phyloP scores from a whole-genome alignment of 1,140 invertebrate genomes.

The Zaprionus davidi region DNA sequence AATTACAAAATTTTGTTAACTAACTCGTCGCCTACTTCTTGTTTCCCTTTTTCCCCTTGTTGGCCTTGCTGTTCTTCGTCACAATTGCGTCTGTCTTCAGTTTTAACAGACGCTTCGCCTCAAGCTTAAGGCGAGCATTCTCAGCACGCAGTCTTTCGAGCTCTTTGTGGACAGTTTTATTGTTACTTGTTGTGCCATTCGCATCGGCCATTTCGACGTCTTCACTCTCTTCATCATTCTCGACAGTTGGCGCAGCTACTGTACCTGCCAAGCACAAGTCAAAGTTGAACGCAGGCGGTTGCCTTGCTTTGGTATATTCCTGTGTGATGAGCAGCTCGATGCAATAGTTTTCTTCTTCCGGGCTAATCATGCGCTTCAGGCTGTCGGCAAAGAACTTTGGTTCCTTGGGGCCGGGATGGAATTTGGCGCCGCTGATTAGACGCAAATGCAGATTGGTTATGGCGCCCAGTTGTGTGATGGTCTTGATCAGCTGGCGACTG shows the following conservation, averaged over 20 bases:
- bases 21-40: slow-evolving; percentile 27
- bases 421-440: slow-evolving; percentile 84
- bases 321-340: slow-evolving; percentile 67
- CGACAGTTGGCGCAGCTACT: background rate
- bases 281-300: slow-evolving; percentile 9
- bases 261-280: slow-evolving; percentile 3
- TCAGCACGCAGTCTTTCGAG: slow-evolving; percentile 45
- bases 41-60: slow-evolving; percentile 36
- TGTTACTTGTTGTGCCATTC: slow-evolving; percentile 41
- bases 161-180: background rate
- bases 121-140: slow-evolving; percentile 48
- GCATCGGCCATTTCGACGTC: slow-evolving; percentile 12
- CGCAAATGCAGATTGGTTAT: slow-evolving; percentile 89
- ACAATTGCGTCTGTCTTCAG: slow-evolving; percentile 14
- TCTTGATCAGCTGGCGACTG: slow-evolving; percentile 89
- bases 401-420: slow-evolving; percentile 78
- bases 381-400: slow-evolving; percentile 84
- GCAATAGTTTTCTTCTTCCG: slow-evolving; percentile 62
- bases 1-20: slow-evolving; percentile 27
- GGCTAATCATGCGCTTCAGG: slow-evolving; percentile 76
- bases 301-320: background rate
- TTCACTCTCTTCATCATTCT: background rate
- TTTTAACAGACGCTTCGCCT: slow-evolving; percentile 21
- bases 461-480: slow-evolving; percentile 89
- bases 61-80: background rate